Base-by-base conservation (phyloP, 2,888 invertebrate genomes). In the Lasioglossum figueresi region DNA sequence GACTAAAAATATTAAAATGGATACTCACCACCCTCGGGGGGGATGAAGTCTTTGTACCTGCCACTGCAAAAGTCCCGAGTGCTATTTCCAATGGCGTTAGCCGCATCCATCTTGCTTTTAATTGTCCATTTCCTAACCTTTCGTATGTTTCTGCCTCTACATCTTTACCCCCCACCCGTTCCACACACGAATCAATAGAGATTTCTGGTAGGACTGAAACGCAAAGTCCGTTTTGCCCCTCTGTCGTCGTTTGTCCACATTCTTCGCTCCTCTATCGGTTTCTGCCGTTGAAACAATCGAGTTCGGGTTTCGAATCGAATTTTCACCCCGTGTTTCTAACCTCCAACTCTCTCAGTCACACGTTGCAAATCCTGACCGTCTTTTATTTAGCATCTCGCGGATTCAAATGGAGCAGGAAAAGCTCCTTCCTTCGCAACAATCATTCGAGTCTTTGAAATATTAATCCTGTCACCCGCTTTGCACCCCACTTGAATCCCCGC, bases 21-120 rank as follows among this genome's bases (percentile, higher is more conserved):
- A 14, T 48, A 80, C 89, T 90, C 83, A 94, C 94, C 94, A 82
- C 90, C 92, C 0, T 91, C 88, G 1, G 94, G 93, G 8, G 90
- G 83, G 27, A 85, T 77, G 85, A 93, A 94, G 43, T 93, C 87
- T 70, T 90, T 91, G 84, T 92, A 92, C 48, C 88, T 91, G 71
- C 87, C 84, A 72, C 89, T 88, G 89, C 94, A 94, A 71, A 90
- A 88, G 73, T 91, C 88, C 76, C 86, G 88, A 40, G 91, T 91
- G 83, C 90, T 91, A 75, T 94, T 92, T 84, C 90, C 87, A 71
- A 88, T 88, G 72, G 87, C 82, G 86, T 88, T 85, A 72, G 88
- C 71, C 76, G 78, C 83, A 73, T 93, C 92, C 92, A 92, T 93
- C 79, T 89, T 88, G 80, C 66, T 12, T 84, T 63, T 88, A 87